Conservation (phyloP, 1,140 invertebrate species). For the Dendrolimus punctatus region DNA sequence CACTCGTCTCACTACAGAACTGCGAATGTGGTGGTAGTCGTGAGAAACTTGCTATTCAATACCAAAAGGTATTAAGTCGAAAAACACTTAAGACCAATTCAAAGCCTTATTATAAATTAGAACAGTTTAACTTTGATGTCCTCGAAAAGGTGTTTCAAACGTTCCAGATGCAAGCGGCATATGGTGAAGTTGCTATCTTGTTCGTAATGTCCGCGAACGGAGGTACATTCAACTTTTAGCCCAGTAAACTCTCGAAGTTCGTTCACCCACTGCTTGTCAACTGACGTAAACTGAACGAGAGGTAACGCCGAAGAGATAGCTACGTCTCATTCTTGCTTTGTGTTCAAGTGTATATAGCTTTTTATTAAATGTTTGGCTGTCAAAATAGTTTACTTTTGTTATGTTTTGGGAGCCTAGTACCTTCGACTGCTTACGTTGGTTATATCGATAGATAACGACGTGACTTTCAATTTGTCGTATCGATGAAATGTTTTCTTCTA, state of each 20-base stretch:
- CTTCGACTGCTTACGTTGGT: conserved; percentile 60
- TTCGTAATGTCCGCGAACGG: conserved; percentile 71
- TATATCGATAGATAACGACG: conserved; percentile 57
- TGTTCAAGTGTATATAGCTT: conserved; percentile 59
- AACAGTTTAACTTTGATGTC: conserved; percentile 25
- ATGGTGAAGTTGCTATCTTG: conserved; percentile 71
- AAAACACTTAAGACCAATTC: conserved; percentile 23
- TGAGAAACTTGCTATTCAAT: conserved; percentile 61
- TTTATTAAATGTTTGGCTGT: conserved; percentile 56
- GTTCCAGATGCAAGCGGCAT: conserved; percentile 23
- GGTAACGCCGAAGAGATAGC: conserved; percentile 40
- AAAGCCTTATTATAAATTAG: conserved; percentile 25
- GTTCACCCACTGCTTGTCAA: conserved; percentile 71
- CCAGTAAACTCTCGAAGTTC: conserved; percentile 70
- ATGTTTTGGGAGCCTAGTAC: conserved; percentile 57
- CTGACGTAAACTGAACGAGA: conserved; percentile 54
- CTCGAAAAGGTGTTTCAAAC: conserved; percentile 37
- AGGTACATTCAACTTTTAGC: conserved; percentile 72
- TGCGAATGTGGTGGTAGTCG: conserved; percentile 60
- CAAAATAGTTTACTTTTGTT: conserved; percentile 55
- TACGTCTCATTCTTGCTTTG: conserved; percentile 39
- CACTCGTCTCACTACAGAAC: conserved; percentile 49
- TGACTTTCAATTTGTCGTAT: conserved; percentile 20
- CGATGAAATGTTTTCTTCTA: no score
- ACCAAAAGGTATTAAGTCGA: conserved; percentile 28